These are phyloP conservation scores for Ericerus pela DNA, from an alignment of 1,140 invertebrate genomes.

Conservation along the genomic window DNA sequence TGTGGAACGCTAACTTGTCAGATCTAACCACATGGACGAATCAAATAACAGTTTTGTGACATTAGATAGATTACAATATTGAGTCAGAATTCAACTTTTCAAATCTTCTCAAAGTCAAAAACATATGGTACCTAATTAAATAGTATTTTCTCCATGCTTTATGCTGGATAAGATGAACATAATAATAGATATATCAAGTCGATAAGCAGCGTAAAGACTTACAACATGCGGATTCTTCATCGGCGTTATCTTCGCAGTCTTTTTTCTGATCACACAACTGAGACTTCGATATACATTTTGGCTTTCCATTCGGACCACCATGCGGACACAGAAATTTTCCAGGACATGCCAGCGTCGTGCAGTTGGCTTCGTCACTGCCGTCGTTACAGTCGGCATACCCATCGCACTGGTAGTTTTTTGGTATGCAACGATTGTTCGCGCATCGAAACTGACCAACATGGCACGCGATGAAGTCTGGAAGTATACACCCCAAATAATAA, in stretches of 20 bases:
- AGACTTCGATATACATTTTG: constrained; percentile 72
- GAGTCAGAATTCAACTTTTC: too few species aligned
- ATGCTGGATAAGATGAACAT: too few species aligned
- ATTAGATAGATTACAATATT: too few species aligned
- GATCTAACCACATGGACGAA: too few species aligned
- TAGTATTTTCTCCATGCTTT: too few species aligned
- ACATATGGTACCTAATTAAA: too few species aligned
- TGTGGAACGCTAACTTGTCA: too few species aligned
- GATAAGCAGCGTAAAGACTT: too few species aligned
- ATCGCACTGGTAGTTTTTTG: constrained; percentile 63
- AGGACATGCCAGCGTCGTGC: constrained; percentile 74
- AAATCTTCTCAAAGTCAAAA: too few species aligned
- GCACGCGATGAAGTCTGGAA: constrained; percentile 73
- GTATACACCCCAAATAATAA: constrained; percentile 12
- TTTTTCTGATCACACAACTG: constrained; percentile 77
- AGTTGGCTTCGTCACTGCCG: constrained; percentile 77
- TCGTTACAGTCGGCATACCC: constrained; percentile 72
- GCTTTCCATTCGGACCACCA: constrained; percentile 46
- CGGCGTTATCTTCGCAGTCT: constrained; percentile 79
- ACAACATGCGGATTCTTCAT: constrained; percentile 80
- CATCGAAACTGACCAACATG: constrained; percentile 83
- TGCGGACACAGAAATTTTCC: constrained; percentile 83
- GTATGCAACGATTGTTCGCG: constrained; percentile 83
- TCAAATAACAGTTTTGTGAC: too few species aligned
- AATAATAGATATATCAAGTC: too few species aligned